Conservation (phyloP, 2,888 invertebrate species). For the Metacarcinus magister region DNA sequence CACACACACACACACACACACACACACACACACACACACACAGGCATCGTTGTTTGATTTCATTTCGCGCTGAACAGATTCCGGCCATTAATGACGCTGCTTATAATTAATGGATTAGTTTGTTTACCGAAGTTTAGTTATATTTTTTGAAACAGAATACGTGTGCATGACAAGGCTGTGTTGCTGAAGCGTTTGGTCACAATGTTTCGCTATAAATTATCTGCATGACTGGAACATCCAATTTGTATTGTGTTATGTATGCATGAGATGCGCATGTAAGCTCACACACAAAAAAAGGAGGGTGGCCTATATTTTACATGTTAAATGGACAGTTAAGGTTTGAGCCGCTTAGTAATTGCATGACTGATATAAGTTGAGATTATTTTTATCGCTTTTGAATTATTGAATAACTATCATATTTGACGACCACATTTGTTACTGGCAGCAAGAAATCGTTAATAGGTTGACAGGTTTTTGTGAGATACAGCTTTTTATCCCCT, state of each 20-base stretch:
- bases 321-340: neutral
- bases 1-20: neutral
- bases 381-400: neutral
- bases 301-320: neutral
- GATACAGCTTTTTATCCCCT: neutral
- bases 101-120: conserved; percentile 5
- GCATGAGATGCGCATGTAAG: conserved; percentile 5
- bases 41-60: neutral
- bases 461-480: neutral
- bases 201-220: neutral
- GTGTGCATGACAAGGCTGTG: neutral
- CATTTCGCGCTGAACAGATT: neutral
- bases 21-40: neutral
- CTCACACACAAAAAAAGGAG: neutral
- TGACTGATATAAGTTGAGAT: neutral
- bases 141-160: neutral
- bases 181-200: neutral
- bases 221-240: neutral
- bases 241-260: neutral
- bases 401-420: neutral
- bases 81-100: neutral
- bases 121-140: neutral
- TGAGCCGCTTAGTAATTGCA: conserved; percentile 14
- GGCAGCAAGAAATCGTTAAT: neutral
- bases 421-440: neutral